Evolutionary conservation across 2,113 vertebrate genomes (phyloP).

Genomic region (Tetrax tetrax): DNA sequence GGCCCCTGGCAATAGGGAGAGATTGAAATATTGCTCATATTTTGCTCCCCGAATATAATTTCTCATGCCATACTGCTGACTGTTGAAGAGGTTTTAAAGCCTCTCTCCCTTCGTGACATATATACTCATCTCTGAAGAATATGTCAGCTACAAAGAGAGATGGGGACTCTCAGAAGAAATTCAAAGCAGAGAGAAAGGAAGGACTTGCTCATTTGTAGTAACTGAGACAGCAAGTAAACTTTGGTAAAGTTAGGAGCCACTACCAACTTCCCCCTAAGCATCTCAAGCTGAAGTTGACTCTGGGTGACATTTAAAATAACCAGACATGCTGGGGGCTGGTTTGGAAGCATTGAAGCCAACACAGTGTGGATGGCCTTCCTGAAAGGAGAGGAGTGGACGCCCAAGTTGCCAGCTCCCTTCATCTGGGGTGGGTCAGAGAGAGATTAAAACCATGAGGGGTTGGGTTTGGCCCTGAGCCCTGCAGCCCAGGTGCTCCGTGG

Average conservation of each 20-base stretch:
- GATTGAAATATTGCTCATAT: slow-evolving; percentile 7
- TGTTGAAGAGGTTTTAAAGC: background rate
- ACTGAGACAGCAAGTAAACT: background rate
- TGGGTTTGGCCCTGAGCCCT: background rate
- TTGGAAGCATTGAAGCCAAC: background rate
- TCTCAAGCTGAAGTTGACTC: rapidly evolving
- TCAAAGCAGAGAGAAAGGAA: background rate
- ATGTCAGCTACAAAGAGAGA: background rate
- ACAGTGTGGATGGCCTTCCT: background rate
- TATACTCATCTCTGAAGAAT: background rate
- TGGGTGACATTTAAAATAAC: background rate
- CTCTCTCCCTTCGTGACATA: background rate
- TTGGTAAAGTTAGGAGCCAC: background rate
- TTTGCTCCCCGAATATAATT: background rate
- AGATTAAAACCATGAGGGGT: too few relatives aligned
- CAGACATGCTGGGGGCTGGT: rapidly evolving
- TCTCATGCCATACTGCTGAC: background rate
- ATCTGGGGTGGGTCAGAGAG: background rate
- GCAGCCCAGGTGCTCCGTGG: background rate
- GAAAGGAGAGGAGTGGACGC: background rate
- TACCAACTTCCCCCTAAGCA: background rate
- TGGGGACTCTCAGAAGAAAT: background rate
- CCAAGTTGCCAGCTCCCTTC: rapidly evolving
- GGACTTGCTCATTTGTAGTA: background rate
- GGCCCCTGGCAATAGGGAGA: background rate